A percentile compares a stretch with the other conserved stretches of the same genome.
phyloP scores from a whole-genome alignment of 2,797 vertebrate species.

The Scarus forsteni region DNA sequence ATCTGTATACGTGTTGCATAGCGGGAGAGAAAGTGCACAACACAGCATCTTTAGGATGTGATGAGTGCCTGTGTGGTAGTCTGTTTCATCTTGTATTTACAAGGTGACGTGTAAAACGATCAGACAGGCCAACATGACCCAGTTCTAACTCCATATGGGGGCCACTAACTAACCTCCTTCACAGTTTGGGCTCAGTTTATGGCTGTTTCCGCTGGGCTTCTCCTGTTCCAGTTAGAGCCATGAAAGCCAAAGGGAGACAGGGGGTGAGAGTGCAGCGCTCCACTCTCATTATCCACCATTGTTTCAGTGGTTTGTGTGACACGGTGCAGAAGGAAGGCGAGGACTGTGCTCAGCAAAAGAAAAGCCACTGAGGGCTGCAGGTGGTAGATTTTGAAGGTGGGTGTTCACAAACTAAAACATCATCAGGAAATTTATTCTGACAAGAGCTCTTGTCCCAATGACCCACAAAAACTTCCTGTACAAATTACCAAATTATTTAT shows the following conservation, averaged over 20 bases:
- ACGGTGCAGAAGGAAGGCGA: slow-evolving; percentile 15
- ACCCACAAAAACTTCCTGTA: neutral
- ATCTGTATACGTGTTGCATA: slow-evolving; percentile 1
- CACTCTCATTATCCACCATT: slow-evolving; percentile 38
- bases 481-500: neutral
- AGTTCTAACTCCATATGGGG: slow-evolving; percentile 57
- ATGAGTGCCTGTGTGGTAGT: slow-evolving; percentile 42
- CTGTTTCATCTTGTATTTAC: slow-evolving; percentile 58
- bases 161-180: slow-evolving; percentile 41
- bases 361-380: slow-evolving; percentile 17
- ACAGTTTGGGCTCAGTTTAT: slow-evolving; percentile 42
- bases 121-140: slow-evolving; percentile 50
- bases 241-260: slow-evolving; percentile 31
- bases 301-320: slow-evolving; percentile 38
- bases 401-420: neutral
- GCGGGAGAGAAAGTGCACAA: slow-evolving; percentile 10
- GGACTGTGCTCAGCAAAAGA: slow-evolving; percentile 9
- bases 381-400: neutral
- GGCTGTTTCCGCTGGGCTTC: slow-evolving; percentile 26
- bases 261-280: slow-evolving; percentile 6
- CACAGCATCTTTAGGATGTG: slow-evolving; percentile 22
- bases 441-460: neutral
- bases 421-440: slow-evolving; percentile 1
- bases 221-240: slow-evolving; percentile 29
- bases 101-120: slow-evolving; percentile 49